phyloP scores from a whole-genome alignment of 2,113 vertebrate species.

The Nannobrachium achirus region DNA sequence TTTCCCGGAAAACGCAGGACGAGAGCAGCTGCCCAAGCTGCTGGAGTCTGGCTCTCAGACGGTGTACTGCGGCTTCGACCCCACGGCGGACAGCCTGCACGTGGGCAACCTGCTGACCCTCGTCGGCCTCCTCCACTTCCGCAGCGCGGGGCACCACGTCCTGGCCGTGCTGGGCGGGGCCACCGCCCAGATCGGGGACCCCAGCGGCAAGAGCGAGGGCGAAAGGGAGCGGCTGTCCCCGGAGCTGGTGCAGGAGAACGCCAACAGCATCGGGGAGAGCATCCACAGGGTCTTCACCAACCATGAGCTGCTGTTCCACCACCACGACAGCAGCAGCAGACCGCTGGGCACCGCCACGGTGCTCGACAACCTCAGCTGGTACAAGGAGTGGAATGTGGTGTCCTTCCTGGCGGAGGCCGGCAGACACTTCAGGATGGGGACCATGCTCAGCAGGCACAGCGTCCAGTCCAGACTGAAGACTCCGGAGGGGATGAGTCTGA shows the following conservation, averaged over 20 bases:
- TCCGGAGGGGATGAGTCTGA: constrained; percentile 85
- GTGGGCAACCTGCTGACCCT: no score
- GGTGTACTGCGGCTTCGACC: not conserved
- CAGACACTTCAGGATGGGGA: constrained; percentile 84
- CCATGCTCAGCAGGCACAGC: constrained; percentile 83
- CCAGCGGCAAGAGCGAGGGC: constrained; percentile 78
- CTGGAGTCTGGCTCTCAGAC: constrained; percentile 80
- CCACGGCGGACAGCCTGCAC: no score
- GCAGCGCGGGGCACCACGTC: constrained; percentile 64
- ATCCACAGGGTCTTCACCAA: constrained; percentile 70
- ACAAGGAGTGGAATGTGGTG: constrained; percentile 70
- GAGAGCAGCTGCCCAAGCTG: constrained; percentile 78
- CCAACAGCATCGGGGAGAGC: constrained; percentile 54
- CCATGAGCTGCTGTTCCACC: no score
- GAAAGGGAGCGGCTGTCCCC: constrained; percentile 65
- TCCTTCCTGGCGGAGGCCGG: constrained; percentile 78
- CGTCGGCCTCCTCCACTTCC: no score
- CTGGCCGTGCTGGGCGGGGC: constrained; percentile 83
- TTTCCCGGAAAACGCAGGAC: constrained; percentile 83
- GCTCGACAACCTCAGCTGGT: constrained; percentile 83
- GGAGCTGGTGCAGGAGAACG: constrained; percentile 52
- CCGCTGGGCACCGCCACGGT: constrained; percentile 70
- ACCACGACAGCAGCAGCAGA: constrained; percentile 15
- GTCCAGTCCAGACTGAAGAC: constrained; percentile 82
- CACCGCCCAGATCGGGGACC: constrained; percentile 85